Conservation (phyloP, 2,888 invertebrate genomes). For the Amaurobius ferox region DNA sequence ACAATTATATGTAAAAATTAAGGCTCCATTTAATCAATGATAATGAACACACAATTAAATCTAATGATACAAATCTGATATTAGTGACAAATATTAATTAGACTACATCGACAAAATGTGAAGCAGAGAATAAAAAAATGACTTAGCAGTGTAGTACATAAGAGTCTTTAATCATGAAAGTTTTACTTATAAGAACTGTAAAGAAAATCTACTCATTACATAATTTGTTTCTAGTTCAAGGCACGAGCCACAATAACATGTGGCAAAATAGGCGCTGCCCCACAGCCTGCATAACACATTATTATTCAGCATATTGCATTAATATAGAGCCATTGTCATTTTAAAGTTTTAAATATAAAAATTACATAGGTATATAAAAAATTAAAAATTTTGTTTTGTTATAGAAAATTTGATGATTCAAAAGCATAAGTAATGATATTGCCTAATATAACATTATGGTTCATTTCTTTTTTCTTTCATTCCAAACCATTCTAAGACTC, state of each 20-base stretch:
- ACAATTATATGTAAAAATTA: not conserved
- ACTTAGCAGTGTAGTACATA: conserved; percentile 11
- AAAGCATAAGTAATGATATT: no score
- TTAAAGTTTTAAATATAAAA: no score
- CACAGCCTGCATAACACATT: not conserved
- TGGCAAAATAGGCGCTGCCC: conserved; percentile 35
- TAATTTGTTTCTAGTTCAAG: conserved; percentile 49
- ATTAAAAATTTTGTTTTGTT: no score
- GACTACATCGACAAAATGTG: not conserved
- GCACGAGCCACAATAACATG: conserved; percentile 38
- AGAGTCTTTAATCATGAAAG: not conserved
- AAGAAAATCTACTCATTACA: conserved; percentile 11
- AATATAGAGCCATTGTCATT: not conserved
- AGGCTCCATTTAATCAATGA: conserved; percentile 16
- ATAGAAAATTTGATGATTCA: no score
- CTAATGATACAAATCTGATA: conserved; percentile 1
- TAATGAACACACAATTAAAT: conserved; percentile 2
- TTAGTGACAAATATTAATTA: conserved; percentile 7
- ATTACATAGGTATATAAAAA: no score
- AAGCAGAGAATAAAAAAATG: not conserved
- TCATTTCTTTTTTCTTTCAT: no score
- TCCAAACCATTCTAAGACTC: no score
- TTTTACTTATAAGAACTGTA: not conserved
- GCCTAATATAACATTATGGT: no score
- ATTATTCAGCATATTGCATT: not conserved